Base-by-base conservation (phyloP, 2,888 invertebrate genomes). In the Parochlus steinenii region DNA sequence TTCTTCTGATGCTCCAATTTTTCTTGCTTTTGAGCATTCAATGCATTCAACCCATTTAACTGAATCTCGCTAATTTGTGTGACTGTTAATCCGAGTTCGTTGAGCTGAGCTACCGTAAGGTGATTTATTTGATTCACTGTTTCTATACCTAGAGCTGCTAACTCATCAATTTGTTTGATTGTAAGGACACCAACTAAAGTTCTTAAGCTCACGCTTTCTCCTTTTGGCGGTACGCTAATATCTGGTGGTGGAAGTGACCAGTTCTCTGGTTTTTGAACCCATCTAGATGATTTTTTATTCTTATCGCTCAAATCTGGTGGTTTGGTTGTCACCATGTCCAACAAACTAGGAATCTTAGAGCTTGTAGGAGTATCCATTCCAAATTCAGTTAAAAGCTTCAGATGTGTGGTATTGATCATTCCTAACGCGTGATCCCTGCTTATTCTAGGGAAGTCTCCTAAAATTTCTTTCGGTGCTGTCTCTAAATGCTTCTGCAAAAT, bases 381-480 rank as follows among this genome's bases (percentile, higher is more conserved):
- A 40, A 53, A 60, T 39, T 63, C 56, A 14, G 54, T 51, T 38
- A 62, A 59, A 16, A 68, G 48, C 40, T 58, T 58, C 29, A 58
- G 59, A 46, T 69, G 65, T 0, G 65, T 60, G 19, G 58, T 54
- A 27, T 61, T 58, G 43, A 68, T 60, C 50, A 63, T 57, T 28
- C 49, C 51, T 44, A 67, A 54, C 1, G 83, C 82, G 41, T 75
- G 74, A 47, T 85, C 82, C 39, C 83, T 67, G 45, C 75, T 79
- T 42, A 86, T 63, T 39, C 87, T 65, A 27, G 86, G 85, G 47
- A 86, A 87, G 51, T 83, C 82, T n/a, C 87, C 86, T 36, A 87
- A 64, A 47, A 87, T 85, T 58, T 87, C 86, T 56, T 86, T 83
- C 2, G 87, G 87, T 1, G 86, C 86, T 2, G 85, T 81, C 59